Conservation (phyloP, 2,113 vertebrate species). For the Semicossyphus pulcher region DNA sequence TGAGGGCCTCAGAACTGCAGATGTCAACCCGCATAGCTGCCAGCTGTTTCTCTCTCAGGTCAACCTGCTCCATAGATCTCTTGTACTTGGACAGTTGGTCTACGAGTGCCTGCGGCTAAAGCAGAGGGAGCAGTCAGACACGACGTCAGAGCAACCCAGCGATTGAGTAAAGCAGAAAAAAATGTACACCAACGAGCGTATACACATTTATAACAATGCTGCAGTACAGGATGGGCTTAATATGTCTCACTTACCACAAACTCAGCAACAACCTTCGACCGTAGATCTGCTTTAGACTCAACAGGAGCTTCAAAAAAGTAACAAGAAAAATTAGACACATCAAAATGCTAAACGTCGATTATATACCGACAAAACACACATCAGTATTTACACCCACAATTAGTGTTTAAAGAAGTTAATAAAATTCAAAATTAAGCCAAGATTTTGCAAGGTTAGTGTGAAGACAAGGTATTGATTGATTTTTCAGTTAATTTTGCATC, state of each 20-base stretch:
- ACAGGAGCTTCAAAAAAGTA: conserved; percentile 81
- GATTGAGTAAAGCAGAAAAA: conserved; percentile 12
- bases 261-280: conserved; percentile 95
- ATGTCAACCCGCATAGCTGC: conserved; percentile 95
- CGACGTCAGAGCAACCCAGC: not conserved
- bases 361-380: no score
- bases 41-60: conserved; percentile 94
- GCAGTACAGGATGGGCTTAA: not conserved
- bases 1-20: conserved; percentile 93
- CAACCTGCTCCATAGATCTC: conserved; percentile 90
- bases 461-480: no score
- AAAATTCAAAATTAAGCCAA: no score
- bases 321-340: not conserved
- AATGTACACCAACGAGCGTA: no score
- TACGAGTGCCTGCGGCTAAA: conserved; percentile 91
- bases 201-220: no score
- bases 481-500: no score
- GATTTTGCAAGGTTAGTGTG: no score
- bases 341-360: not conserved
- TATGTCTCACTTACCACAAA: conserved; percentile 89
- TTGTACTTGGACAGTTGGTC: conserved; percentile 90
- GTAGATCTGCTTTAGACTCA: conserved; percentile 90
- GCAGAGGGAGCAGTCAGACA: conserved; percentile 36
- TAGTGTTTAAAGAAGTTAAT: no score
- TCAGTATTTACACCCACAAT: no score